Conservation (phyloP, 2,113 vertebrate genomes). For the Callocephalon fimbriatum region DNA sequence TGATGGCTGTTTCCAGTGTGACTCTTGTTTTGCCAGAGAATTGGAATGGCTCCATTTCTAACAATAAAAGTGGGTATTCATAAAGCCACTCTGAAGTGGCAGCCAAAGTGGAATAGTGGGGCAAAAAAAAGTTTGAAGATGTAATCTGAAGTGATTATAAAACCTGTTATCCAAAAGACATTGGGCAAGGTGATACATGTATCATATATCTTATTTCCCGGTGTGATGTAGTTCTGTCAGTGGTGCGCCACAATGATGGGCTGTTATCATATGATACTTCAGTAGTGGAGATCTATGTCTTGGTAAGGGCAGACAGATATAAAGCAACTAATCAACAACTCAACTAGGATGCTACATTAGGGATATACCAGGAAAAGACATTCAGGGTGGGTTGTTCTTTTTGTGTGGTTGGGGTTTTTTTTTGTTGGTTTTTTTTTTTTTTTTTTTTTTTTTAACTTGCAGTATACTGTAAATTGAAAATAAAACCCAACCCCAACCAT, state of each 20-base stretch:
- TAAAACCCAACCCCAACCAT: rapidly evolving
- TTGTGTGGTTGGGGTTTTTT: no score
- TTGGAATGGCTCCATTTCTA: background rate
- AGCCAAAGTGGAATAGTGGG: background rate
- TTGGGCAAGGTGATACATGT: background rate
- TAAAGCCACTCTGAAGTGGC: background rate
- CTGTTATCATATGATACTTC: background rate
- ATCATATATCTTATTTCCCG: background rate
- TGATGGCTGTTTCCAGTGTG: background rate
- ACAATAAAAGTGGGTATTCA: background rate
- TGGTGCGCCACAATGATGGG: background rate
- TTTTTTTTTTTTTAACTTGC: background rate
- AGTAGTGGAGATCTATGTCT: background rate
- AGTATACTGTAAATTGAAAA: background rate
- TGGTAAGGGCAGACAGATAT: background rate
- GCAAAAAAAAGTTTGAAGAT: background rate
- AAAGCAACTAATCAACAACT: background rate
- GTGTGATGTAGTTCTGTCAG: background rate
- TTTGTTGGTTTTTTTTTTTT: background rate
- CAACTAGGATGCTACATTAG: background rate
- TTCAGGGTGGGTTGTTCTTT: no score
- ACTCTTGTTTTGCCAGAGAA: background rate
- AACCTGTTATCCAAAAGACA: background rate
- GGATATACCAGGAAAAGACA: background rate
- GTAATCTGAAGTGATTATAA: background rate